phyloP scores from a whole-genome alignment of 2,888 invertebrate genomes.

The Tachina fera region DNA sequence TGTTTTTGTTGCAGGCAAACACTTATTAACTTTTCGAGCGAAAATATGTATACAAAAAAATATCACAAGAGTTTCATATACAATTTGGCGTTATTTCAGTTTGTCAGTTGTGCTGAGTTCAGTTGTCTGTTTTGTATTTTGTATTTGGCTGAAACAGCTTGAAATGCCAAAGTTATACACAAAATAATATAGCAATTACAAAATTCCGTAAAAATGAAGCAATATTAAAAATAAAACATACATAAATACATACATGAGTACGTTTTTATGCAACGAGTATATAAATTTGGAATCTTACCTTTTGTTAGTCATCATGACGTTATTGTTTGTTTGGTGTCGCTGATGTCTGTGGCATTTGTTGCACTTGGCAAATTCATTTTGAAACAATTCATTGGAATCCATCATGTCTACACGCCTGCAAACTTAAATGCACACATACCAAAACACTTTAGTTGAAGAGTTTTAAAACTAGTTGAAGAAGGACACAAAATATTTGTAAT shows the following conservation, averaged over 20 bases:
- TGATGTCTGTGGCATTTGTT: constrained; percentile 30
- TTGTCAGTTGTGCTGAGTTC: constrained; percentile 42
- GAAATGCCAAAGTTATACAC: constrained; percentile 67
- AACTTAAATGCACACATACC: constrained; percentile 26
- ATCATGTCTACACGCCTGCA: constrained; percentile 63
- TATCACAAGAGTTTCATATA: constrained; percentile 42
- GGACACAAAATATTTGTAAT: neutral
- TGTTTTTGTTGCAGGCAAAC: constrained; percentile 57
- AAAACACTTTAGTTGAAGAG: constrained; percentile 14
- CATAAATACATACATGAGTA: neutral
- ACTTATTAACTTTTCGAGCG: constrained; percentile 65
- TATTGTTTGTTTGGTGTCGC: neutral
- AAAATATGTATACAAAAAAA: constrained; percentile 25
- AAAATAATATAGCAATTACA: constrained; percentile 73
- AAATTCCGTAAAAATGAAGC: constrained; percentile 72
- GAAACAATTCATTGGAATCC: constrained; percentile 65
- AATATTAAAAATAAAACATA: constrained; percentile 64
- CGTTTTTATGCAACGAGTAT: constrained; percentile 10
- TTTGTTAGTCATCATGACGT: constrained; percentile 18
- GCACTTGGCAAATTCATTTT: constrained; percentile 51
- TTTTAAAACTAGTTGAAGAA: constrained; percentile 29
- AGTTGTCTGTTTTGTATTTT: constrained; percentile 23
- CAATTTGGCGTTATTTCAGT: constrained; percentile 47
- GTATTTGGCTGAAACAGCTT: constrained; percentile 51
- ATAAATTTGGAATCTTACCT: constrained; percentile 49